Evolutionary conservation across 2,797 vertebrate species (phyloP).

Genomic region (Acipenser oxyrinchus): DNA sequence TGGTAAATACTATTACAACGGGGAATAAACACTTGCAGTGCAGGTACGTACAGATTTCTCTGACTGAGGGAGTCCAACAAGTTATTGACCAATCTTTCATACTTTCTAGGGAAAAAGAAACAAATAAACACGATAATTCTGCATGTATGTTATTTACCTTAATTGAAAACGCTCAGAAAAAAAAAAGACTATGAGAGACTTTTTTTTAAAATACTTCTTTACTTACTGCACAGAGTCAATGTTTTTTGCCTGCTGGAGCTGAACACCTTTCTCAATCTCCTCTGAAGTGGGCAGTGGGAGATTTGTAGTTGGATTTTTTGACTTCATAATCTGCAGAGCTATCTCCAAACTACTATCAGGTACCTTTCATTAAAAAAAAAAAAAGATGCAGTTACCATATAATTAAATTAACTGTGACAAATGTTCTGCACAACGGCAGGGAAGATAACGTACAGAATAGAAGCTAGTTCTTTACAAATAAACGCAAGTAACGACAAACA

Average conservation of each 20-base stretch:
- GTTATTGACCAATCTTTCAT: constrained; percentile 74
- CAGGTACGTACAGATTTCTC: constrained; percentile 79
- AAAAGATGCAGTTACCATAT: too few relatives aligned
- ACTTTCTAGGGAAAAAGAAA: constrained; percentile 63
- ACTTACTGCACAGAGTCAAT: constrained; percentile 73
- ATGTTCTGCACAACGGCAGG: too few relatives aligned
- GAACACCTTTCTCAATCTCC: constrained; percentile 60
- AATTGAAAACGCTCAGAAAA: too few relatives aligned
- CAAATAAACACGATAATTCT: not conserved
- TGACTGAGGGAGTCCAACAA: constrained; percentile 76
- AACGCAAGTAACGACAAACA: too few relatives aligned
- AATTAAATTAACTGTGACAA: too few relatives aligned
- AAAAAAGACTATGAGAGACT: too few relatives aligned
- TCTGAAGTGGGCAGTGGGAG: constrained; percentile 55
- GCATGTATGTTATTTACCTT: too few relatives aligned
- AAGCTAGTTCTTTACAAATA: too few relatives aligned
- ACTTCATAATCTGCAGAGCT: constrained; percentile 67
- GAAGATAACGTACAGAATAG: too few relatives aligned
- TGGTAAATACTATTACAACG: too few relatives aligned
- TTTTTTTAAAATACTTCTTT: not conserved
- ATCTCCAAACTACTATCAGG: constrained; percentile 63
- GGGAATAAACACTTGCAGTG: not conserved
- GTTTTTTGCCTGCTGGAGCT: constrained; percentile 71
- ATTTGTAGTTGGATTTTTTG: constrained; percentile 44
- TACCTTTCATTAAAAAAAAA: constrained; percentile 50